Conservation (phyloP, 2,797 vertebrate genomes). For the Diceros bicornis region DNA sequence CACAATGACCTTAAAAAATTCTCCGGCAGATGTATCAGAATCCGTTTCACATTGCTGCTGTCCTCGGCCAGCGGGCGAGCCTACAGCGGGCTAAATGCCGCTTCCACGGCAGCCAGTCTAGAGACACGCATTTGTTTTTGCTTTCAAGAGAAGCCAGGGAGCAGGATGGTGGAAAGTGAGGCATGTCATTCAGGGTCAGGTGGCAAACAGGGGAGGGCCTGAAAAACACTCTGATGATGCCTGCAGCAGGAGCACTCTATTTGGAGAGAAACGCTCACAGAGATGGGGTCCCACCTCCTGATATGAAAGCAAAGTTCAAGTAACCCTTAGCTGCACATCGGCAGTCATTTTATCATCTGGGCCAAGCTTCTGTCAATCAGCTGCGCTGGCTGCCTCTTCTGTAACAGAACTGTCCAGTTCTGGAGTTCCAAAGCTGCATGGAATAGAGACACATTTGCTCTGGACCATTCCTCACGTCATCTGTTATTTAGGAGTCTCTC, state of each 20-base stretch:
- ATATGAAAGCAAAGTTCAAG: neutral
- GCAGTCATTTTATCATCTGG: neutral
- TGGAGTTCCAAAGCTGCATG: neutral
- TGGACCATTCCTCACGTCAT: rapidly evolving
- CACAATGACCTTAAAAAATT: slow-evolving; percentile 64
- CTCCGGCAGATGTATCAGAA: slow-evolving; percentile 39
- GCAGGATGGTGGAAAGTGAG: neutral
- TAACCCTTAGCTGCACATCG: neutral
- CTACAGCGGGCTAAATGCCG: slow-evolving; percentile 30
- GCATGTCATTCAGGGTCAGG: neutral
- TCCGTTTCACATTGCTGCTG: neutral
- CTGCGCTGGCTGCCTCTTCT: neutral
- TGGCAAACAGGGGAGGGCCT: neutral
- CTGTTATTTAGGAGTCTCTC: neutral
- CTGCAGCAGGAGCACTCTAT: neutral
- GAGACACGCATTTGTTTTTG: neutral
- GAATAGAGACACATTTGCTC: neutral
- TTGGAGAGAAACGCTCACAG: neutral
- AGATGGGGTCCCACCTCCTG: neutral
- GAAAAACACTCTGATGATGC: neutral
- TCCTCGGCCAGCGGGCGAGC: slow-evolving; percentile 45
- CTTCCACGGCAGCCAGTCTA: neutral
- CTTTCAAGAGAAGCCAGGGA: neutral
- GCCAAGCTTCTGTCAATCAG: neutral
- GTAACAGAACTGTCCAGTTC: neutral